Conservation (phyloP, 1,140 invertebrate genomes). For the Reticulitermes speratus region DNA sequence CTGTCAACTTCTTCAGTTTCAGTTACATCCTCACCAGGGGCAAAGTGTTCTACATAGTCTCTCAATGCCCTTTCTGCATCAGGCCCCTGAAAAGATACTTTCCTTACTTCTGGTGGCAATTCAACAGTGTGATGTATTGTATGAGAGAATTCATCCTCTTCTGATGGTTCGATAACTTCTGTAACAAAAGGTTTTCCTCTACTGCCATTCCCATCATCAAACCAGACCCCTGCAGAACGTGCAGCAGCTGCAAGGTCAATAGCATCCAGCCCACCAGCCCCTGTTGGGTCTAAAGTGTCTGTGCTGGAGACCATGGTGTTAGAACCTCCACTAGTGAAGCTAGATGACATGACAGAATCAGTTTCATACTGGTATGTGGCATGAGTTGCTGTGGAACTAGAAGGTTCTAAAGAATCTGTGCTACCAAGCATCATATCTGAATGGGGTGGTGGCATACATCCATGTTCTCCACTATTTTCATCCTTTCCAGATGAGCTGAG, state of each 20-base stretch:
- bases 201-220: constrained; percentile 41
- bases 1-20: constrained; percentile 52
- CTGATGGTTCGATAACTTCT: constrained; percentile 50
- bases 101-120: constrained; percentile 53
- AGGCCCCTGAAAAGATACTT: constrained; percentile 55
- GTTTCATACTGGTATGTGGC: constrained; percentile 82
- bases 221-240: constrained; percentile 45
- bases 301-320: constrained; percentile 72
- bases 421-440: constrained; percentile 62
- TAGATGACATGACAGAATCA: constrained; percentile 78
- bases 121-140: constrained; percentile 51
- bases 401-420: constrained; percentile 65
- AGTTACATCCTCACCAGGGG: constrained; percentile 51
- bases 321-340: constrained; percentile 73
- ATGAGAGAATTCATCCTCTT: constrained; percentile 47
- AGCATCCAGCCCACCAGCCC: constrained; percentile 33
- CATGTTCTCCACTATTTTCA: constrained; percentile 43
- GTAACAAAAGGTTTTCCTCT: constrained; percentile 47
- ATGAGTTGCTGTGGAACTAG: constrained; percentile 74
- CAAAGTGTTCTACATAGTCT: constrained; percentile 53
- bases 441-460: constrained; percentile 44
- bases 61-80: constrained; percentile 52
- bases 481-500: constrained; percentile 50
- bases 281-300: constrained; percentile 59
- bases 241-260: constrained; percentile 44